Base-by-base conservation (phyloP, 2,113 vertebrate species). In the Probosciger aterrimus region DNA sequence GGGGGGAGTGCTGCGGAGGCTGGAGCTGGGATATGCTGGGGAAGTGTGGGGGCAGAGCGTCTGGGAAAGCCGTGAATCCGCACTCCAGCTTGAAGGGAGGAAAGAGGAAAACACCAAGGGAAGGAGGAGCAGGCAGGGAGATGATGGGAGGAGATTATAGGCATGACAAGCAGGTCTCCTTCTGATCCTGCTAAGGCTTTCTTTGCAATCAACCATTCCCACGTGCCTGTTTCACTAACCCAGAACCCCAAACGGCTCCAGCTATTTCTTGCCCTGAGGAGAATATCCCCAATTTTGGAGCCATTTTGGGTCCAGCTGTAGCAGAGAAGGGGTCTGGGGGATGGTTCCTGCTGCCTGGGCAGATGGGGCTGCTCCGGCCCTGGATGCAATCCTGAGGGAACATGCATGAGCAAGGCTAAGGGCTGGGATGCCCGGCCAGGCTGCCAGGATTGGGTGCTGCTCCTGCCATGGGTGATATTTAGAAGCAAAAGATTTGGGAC, bases 11-110 rank as follows among this genome's bases (percentile, higher is more conserved):
- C 50, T 90, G 85, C 10, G 37, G 82, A 74, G 62, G 19, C 60
- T 65, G 86, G 43, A 68, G 76, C 50, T 6, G 9, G 57, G 73
- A 85, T 80, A 4, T 57, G 33, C 68, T 59, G 78, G 52, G 57
- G 74, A 79, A 87, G 31, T 82, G 82, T 2, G 67, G 79, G 77
- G 88, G 80, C 57, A 84, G 71, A 95, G 90, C 18, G 53, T 55
- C 86, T 94, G 86, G 76, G 92, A 88, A 96, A 93, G 59, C 81
- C 27, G n/a, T 57, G 85, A 92, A 97, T 92, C 87, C 86, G 53
- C 81, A 44, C 89, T 84, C 47, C 2, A 2, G 60, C 85, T 60
- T 55, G 78, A 55, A 90, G 53, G 9, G 50, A 57, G 28, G 35
- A 70, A 85, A 67, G 83, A 82, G 50, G 81, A 94, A 95, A 94